Evolutionary conservation across 2,888 invertebrate species (phyloP).

Genomic region (Hydraecia micacea): DNA sequence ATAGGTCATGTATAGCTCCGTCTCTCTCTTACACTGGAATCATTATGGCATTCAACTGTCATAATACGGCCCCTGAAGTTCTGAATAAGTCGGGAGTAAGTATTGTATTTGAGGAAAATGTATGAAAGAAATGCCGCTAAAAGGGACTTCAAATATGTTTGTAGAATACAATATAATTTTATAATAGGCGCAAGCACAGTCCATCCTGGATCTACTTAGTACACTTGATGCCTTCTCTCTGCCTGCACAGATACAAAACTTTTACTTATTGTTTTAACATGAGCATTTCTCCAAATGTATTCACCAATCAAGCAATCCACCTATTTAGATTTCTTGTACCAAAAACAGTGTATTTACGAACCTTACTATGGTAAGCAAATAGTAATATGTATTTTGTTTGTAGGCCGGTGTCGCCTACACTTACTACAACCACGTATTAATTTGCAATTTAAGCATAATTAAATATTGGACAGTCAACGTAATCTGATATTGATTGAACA

Average conservation of each 20-base stretch:
- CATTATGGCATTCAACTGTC: no score
- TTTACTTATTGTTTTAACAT: not conserved
- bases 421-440: not conserved
- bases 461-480: constrained; percentile 31
- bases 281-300: not conserved
- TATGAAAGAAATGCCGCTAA: not conserved
- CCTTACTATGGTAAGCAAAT: not conserved
- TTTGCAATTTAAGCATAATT: constrained; percentile 35
- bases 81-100: not conserved
- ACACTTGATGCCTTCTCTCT: not conserved
- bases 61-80: no score
- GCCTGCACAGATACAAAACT: not conserved
- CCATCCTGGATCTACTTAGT: not conserved
- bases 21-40: no score
- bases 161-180: not conserved
- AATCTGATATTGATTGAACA: constrained; percentile 43
- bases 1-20: no score
- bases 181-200: constrained; percentile 7
- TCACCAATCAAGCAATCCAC: not conserved
- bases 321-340: not conserved
- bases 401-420: not conserved
- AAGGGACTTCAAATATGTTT: not conserved
- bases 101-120: not conserved
- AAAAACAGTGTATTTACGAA: constrained; percentile 6
- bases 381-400: not conserved